A percentile compares a stretch with the other conserved stretches of the same genome.
These are phyloP conservation scores for Drosophila sp. DNA, from an alignment of 1,140 invertebrate species.

Conservation along the genomic window DNA sequence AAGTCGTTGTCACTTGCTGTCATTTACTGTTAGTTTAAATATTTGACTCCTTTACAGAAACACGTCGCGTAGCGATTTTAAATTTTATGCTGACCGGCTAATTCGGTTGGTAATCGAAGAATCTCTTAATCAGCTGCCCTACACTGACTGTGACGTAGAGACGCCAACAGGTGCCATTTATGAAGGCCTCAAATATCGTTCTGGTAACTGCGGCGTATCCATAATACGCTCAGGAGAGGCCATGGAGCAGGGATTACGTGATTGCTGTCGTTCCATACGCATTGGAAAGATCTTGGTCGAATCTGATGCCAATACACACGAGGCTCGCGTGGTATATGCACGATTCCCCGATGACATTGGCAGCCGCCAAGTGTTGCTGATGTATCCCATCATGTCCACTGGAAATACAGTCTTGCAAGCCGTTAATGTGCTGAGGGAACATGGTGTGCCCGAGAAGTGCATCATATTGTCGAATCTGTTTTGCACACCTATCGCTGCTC, in stretches of 20 bases:
- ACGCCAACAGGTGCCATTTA: conserved; percentile 97
- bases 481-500: conserved; percentile 96
- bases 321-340: conserved; percentile 98
- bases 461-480: conserved; percentile 98
- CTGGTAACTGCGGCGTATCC: conserved; percentile 99
- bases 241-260: conserved; percentile 98
- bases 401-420: conserved; percentile 96
- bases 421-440: conserved; percentile 96
- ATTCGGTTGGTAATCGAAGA: conserved; percentile 99
- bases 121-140: conserved; percentile 98
- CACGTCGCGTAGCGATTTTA: conserved; percentile 97
- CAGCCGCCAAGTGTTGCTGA: conserved; percentile 95
- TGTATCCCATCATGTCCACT: conserved; percentile 99
- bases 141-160: conserved; percentile 93
- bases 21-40: neutral
- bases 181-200: conserved; percentile 95
- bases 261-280: conserved; percentile 98
- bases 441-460: conserved; percentile 96
- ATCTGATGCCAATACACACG: conserved; percentile 97
- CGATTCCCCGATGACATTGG: conserved; percentile 98
- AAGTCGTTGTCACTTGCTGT: conserved; percentile 9
- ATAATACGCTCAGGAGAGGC: conserved; percentile 98
- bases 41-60: conserved; percentile 87
- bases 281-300: conserved; percentile 99
- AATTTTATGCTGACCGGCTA: conserved; percentile 98